Evolutionary conservation across 1,140 invertebrate genomes (phyloP).

Genomic region (Diabrotica virgifera): DNA sequence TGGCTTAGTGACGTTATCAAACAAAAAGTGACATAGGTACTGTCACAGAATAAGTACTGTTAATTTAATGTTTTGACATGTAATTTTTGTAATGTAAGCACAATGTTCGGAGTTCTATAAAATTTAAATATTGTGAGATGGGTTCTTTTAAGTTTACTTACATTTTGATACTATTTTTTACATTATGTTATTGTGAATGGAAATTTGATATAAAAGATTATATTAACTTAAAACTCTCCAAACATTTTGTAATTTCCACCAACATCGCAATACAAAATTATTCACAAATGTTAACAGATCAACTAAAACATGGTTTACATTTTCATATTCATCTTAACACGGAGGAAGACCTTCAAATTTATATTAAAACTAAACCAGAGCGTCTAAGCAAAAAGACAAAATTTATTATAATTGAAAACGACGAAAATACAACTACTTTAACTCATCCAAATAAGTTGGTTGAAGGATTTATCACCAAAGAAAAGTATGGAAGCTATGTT

Average conservation of each 20-base stretch:
- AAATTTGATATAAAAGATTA: neutral
- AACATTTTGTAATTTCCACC: neutral
- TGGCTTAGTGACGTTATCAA: no score
- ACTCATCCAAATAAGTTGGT: constrained; percentile 1
- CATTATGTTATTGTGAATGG: neutral
- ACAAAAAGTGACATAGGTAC: no score
- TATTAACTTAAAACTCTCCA: neutral
- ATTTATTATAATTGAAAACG: neutral
- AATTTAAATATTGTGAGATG: no score
- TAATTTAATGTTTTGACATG: no score
- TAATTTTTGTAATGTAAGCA: no score
- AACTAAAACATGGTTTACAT: neutral
- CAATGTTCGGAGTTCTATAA: no score
- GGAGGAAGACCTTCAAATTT: no score
- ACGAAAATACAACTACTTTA: neutral
- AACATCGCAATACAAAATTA: neutral
- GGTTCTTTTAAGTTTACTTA: no score
- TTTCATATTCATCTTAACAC: constrained; percentile 1
- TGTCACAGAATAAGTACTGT: no score
- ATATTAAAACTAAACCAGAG: no score
- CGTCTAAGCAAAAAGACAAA: neutral
- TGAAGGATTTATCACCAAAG: constrained; percentile 5
- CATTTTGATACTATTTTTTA: neutral
- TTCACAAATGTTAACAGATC: neutral
- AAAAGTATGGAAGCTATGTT: constrained; percentile 22